These are phyloP conservation scores for Tragopan temminckii DNA, from an alignment of 2,797 vertebrate genomes.

Conservation along the genomic window DNA sequence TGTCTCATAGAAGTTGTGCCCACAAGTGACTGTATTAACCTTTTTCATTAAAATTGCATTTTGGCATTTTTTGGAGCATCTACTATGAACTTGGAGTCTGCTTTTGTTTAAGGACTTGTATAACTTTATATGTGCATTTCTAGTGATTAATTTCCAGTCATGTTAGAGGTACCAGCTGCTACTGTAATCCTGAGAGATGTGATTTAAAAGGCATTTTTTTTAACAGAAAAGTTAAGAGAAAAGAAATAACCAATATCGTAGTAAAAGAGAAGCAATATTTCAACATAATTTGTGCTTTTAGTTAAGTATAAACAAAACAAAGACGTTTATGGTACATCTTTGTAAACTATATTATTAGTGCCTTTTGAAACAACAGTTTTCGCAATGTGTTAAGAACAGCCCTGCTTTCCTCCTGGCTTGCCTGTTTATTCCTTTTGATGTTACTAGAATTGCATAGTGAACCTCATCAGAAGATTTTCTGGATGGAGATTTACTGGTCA, in stretches of 20 bases:
- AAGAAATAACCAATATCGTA: accelerated
- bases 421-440: not conserved
- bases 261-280: not conserved
- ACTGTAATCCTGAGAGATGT: not conserved
- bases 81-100: not conserved
- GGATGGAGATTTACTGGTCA: not conserved
- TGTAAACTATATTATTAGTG: not conserved
- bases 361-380: not conserved
- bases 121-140: not conserved
- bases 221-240: not conserved
- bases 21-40: not conserved
- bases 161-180: not conserved
- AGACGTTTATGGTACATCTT: not conserved
- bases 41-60: slow-evolving; percentile 10
- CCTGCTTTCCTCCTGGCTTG: not conserved
- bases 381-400: not conserved
- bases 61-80: not conserved
- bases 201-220: not conserved
- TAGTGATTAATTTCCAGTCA: not conserved
- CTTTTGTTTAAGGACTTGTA: not conserved
- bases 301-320: not conserved
- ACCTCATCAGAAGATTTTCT: not conserved
- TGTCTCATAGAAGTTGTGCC: not conserved
- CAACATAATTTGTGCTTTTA: not conserved
- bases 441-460: not conserved